phyloP scores from a whole-genome alignment of 2,888 invertebrate genomes.

The Eucera pruinosa region DNA sequence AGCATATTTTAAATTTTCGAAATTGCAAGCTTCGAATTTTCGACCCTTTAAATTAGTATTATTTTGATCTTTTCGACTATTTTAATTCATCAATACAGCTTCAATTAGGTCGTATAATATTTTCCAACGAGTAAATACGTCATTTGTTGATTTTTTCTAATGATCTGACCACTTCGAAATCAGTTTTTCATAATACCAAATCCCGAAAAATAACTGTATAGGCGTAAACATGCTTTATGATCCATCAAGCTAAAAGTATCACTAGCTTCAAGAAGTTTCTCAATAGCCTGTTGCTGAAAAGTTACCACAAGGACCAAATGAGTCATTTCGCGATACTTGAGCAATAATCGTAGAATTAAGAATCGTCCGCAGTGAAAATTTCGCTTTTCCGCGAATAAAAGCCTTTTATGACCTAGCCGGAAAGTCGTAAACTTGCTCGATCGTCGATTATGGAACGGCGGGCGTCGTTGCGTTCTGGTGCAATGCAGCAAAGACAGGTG shows the following conservation, averaged over 20 bases:
- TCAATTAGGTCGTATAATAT: no score
- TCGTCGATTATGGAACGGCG: slow-evolving; percentile 51
- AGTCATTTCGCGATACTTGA: no score
- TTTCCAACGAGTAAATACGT: no score
- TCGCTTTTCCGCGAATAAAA: neutral
- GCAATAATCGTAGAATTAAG: no score
- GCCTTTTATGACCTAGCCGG: neutral
- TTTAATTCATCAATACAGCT: no score
- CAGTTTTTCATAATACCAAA: neutral
- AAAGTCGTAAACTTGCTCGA: slow-evolving; percentile 15
- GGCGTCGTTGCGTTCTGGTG: slow-evolving; percentile 54
- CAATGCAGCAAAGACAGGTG: slow-evolving; percentile 68
- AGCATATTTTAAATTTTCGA: no score
- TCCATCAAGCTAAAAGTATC: neutral
- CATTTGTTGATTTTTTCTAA: no score
- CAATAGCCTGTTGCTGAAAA: neutral
- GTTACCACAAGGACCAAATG: no score
- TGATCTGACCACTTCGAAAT: neutral
- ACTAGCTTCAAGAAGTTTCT: neutral
- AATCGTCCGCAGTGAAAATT: neutral
- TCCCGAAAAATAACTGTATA: neutral
- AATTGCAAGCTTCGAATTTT: no score
- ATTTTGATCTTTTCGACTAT: no score
- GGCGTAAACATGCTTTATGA: neutral
- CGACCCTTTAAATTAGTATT: no score